Evolutionary conservation across 1,140 invertebrate genomes (phyloP).

Genomic region (Drosophila bocki): DNA sequence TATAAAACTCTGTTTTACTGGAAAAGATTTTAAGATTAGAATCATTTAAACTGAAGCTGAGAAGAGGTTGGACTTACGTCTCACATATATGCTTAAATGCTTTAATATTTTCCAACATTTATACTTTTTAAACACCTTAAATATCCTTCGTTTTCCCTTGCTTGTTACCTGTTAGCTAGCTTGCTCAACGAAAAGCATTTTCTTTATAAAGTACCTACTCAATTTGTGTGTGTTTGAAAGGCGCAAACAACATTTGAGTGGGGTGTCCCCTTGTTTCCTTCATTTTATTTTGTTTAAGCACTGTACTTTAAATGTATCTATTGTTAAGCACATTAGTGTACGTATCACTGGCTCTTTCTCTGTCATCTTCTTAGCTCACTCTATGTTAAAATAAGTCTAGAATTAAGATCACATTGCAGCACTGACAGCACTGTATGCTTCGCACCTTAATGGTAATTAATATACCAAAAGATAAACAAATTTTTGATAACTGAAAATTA

Average conservation of each 20-base stretch:
- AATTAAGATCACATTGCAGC: constrained; percentile 54
- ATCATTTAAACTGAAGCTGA: neutral
- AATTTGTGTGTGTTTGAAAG: constrained; percentile 51
- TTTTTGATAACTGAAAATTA: too few relatives aligned
- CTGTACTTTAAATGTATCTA: constrained; percentile 72
- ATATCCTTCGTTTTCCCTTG: constrained; percentile 33
- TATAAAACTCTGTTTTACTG: neutral
- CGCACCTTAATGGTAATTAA: constrained; percentile 15
- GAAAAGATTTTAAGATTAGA: neutral
- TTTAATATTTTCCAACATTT: neutral
- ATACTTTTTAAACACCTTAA: neutral
- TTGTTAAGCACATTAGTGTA: constrained; percentile 71
- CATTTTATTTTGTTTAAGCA: constrained; percentile 67
- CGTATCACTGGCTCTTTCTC: constrained; percentile 34
- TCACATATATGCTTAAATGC: neutral
- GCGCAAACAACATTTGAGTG: constrained; percentile 47
- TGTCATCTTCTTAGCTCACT: constrained; percentile 7
- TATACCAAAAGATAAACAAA: neutral
- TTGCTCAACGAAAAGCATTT: constrained; percentile 52
- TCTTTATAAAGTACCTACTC: constrained; percentile 56
- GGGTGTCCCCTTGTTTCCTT: constrained; percentile 38
- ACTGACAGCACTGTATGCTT: constrained; percentile 45
- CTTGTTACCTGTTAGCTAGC: constrained; percentile 74
- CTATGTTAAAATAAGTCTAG: constrained; percentile 62
- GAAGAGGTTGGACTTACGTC: neutral